These are phyloP conservation scores for Cartodere bifasciata DNA, from an alignment of 2,888 invertebrate genomes.

Conservation along the genomic window DNA sequence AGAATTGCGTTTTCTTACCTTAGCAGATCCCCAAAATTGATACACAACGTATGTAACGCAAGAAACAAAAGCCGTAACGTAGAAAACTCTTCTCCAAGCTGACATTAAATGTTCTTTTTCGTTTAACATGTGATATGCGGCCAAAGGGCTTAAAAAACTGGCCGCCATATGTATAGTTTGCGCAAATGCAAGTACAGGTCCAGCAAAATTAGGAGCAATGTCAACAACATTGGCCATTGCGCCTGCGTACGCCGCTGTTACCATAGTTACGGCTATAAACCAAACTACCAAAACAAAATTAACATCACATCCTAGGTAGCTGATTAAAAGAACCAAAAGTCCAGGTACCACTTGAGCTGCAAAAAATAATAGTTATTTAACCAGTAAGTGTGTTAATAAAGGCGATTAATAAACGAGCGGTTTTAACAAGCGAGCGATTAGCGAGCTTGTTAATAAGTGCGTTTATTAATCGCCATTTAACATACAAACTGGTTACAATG, in stretches of 20 bases:
- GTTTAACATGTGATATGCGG: slow-evolving; percentile 46
- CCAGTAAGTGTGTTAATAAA: too few species aligned
- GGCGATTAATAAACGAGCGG: too few species aligned
- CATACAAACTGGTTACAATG: too few species aligned
- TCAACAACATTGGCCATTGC: slow-evolving; percentile 68
- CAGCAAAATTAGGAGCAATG: slow-evolving; percentile 67
- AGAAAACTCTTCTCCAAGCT: slow-evolving; percentile 54
- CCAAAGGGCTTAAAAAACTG: slow-evolving; percentile 54
- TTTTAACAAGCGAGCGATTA: too few species aligned
- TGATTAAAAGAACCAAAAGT: slow-evolving; percentile 46
- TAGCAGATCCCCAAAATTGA: slow-evolving; percentile 54
- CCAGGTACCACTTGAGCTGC: slow-evolving; percentile 57
- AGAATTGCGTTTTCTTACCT: too few species aligned
- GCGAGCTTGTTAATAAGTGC: too few species aligned
- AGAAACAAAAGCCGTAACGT: slow-evolving; percentile 45
- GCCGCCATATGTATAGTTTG: slow-evolving; percentile 70
- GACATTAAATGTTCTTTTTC: slow-evolving; percentile 40
- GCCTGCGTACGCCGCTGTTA: slow-evolving; percentile 60
- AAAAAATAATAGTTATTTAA: too few species aligned
- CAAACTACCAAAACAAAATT: slow-evolving; percentile 46
- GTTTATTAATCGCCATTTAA: too few species aligned
- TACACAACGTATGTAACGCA: slow-evolving; percentile 49
- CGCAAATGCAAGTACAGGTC: slow-evolving; percentile 57
- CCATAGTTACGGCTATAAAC: slow-evolving; percentile 56
- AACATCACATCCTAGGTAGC: slow-evolving; percentile 50